Evolutionary conservation across 2,113 vertebrate genomes (phyloP).

Genomic region (Engystomops pustulosus): DNA sequence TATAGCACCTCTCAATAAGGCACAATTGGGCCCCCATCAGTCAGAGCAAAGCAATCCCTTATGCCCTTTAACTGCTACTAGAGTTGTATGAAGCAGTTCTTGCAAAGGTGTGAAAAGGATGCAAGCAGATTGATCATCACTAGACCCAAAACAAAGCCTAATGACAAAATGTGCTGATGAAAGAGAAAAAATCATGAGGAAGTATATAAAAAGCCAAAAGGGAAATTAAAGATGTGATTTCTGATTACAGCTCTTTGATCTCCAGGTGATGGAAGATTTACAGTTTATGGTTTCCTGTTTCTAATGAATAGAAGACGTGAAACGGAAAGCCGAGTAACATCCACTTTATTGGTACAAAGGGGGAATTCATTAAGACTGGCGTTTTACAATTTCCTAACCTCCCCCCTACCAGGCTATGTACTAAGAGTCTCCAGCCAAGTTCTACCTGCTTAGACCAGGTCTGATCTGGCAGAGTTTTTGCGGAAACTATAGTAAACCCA

Average conservation of each 20-base stretch:
- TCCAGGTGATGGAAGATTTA: slow-evolving; percentile 24
- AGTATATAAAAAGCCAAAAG: not conserved
- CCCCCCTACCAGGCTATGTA: too few species aligned
- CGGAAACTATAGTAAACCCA: too few species aligned
- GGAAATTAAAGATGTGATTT: slow-evolving; percentile 19
- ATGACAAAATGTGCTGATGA: not conserved
- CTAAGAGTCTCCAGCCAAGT: too few species aligned
- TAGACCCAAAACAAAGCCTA: not conserved
- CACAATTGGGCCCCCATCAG: too few species aligned
- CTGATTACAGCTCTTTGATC: slow-evolving; percentile 25
- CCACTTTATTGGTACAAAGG: not conserved
- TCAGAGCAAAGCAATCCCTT: too few species aligned
- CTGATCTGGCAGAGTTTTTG: too few species aligned
- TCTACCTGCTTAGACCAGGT: too few species aligned
- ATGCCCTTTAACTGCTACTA: too few species aligned
- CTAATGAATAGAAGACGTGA: not conserved
- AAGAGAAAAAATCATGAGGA: slow-evolving; percentile 15
- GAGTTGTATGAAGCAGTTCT: not conserved
- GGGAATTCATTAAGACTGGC: too few species aligned
- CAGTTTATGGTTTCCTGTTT: slow-evolving; percentile 37
- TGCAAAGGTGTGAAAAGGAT: not conserved
- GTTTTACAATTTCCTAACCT: too few species aligned
- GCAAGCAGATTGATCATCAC: not conserved
- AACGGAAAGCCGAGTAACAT: not conserved
- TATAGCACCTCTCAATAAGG: too few species aligned